Conservation (phyloP, 2,797 vertebrate species). For the Dallia pectoralis region DNA sequence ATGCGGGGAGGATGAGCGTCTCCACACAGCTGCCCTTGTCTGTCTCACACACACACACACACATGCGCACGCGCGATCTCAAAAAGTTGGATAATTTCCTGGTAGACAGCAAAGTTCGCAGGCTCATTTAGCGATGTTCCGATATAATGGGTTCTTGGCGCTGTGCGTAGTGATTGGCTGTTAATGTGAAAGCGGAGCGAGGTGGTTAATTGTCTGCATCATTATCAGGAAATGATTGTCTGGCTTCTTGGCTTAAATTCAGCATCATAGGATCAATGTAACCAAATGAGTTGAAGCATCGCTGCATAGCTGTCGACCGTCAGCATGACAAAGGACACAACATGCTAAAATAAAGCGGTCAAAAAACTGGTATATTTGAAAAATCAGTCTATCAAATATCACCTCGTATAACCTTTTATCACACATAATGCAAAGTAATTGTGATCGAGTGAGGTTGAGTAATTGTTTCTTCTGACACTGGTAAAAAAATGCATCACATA, state of each 20-base stretch:
- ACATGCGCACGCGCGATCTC: no score
- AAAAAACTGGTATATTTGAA: background rate
- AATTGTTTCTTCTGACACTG: background rate
- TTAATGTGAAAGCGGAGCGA: background rate
- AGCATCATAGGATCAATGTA: no score
- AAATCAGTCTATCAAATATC: background rate
- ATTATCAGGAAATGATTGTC: background rate
- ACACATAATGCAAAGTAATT: background rate
- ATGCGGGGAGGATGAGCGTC: background rate
- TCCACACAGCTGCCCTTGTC: background rate
- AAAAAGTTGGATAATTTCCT: background rate
- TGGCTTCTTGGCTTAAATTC: background rate
- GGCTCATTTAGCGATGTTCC: background rate
- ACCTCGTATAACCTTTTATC: no score
- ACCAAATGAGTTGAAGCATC: no score
- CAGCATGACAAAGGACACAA: no score
- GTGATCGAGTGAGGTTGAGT: background rate
- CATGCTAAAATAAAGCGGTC: no score
- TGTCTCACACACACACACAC: background rate
- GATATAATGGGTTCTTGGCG: background rate
- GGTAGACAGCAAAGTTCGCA: background rate
- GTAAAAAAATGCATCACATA: background rate
- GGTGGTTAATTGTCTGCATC: background rate
- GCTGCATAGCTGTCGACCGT: no score
- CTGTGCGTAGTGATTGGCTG: background rate